Evolutionary conservation across 2,113 vertebrate genomes (phyloP), one percentile per base, ranked within the genome.

Genomic region (Rhipidura dahli): DNA sequence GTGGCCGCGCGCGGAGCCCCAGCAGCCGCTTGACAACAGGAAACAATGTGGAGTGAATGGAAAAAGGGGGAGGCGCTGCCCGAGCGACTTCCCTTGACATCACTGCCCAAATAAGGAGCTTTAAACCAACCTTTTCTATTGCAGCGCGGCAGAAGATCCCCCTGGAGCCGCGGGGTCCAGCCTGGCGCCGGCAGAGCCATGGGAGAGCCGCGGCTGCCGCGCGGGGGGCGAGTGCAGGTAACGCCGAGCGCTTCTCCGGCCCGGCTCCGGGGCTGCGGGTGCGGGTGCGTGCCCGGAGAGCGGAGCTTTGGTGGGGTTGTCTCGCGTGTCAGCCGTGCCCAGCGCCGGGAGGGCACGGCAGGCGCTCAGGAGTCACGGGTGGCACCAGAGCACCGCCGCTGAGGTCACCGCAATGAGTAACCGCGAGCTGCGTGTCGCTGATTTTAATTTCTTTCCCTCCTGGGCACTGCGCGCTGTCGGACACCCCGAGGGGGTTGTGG

Each of bases 81-180:
- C 96, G 98, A 97, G 96, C 98, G 98, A 98, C 98, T 98, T 98
- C 97, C 97, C 98, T 97, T 99, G 96, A 99, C 98, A 98, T 99
- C 98, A 98, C 98, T 98, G 98, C 98, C 98, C 98, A 99, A 98
- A 99, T 98, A 98, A 98, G 98, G 98, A 98, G 98, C 97, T 98
- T 97, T 97, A 97, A 97, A 98, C 97, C 96, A 85, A 92, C 90
- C 90, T 94, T 96, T 93, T 96, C 95, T 96, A 81, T 96, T 97
- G 83, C 81, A 90, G 97, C 96, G 95, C 96, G 92, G 97, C 96
- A 95, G 94, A 96, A 94, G 90, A 94, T 78, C 90, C 98, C 97
- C 95, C 93, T 49, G 75, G 97, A 97, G 97, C 75, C 93, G 83
- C 91, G 56, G 96, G 96, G 85, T 88, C 93, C 76, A 93, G 12